Evolutionary conservation across 2,113 vertebrate genomes (phyloP).

Genomic region (Rhinolophus ferrumequinum): DNA sequence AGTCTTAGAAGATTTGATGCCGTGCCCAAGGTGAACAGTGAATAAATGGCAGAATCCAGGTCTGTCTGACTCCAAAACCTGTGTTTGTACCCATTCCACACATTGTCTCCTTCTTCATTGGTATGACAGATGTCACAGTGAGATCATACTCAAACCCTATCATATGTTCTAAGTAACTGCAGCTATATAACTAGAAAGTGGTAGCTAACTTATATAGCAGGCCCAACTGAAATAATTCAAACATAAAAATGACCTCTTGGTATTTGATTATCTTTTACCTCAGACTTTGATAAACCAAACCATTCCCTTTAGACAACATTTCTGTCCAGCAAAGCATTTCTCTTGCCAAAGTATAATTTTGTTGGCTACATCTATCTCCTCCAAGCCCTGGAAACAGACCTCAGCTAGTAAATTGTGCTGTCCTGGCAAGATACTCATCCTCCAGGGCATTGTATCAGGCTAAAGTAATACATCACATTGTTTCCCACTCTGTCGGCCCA

Average conservation of each 20-base stretch:
- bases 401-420: constrained; percentile 86
- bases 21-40: neutral
- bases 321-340: constrained; percentile 85
- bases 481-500: constrained; percentile 74
- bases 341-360: constrained; percentile 84
- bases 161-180: neutral
- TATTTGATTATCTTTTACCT: constrained; percentile 83
- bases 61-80: neutral
- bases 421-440: constrained; percentile 79
- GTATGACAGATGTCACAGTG: neutral
- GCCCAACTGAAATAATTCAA: constrained; percentile 49
- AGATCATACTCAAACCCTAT: neutral
- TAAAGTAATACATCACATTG: constrained; percentile 84
- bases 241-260: constrained; percentile 68
- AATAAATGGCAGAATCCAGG: neutral
- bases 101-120: neutral
- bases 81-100: neutral
- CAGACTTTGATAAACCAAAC: constrained; percentile 81
- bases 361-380: constrained; percentile 83
- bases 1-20: neutral
- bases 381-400: constrained; percentile 83
- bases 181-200: constrained; percentile 31
- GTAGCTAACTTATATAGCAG: constrained; percentile 42
- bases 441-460: constrained; percentile 80
- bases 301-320: constrained; percentile 76